A percentile compares a stretch with the other conserved stretches of the same genome.
These are phyloP conservation scores for Latheticus oryzae DNA, from an alignment of 2,888 invertebrate species.

Conservation along the genomic window DNA sequence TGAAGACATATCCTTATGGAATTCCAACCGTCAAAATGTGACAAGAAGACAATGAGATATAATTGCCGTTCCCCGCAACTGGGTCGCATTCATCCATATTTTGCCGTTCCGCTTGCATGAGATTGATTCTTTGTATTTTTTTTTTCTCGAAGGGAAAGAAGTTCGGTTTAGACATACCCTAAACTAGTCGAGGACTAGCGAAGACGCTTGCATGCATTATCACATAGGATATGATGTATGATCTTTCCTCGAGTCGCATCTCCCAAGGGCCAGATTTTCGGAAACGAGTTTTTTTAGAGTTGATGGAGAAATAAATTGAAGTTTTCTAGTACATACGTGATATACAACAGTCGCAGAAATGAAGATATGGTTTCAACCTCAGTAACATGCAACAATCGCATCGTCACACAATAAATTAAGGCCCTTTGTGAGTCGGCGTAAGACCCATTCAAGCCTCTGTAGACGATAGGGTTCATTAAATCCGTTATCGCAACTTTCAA, in stretches of 20 bases:
- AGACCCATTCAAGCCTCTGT: slow-evolving; percentile 58
- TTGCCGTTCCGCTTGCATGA: slow-evolving; percentile 14
- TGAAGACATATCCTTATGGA: slow-evolving; percentile 22
- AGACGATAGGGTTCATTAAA: slow-evolving; percentile 66
- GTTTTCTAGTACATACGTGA: slow-evolving; percentile 42
- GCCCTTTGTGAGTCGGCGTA: slow-evolving; percentile 60
- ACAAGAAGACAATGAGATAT: slow-evolving; percentile 33
- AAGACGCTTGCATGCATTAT: slow-evolving; percentile 56
- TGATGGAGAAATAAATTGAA: slow-evolving; percentile 53
- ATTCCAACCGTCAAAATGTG: slow-evolving; percentile 33
- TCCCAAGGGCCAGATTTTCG: slow-evolving; percentile 57
- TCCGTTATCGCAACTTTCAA: slow-evolving; percentile 64
- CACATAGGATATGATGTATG: slow-evolving; percentile 56
- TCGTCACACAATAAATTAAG: slow-evolving; percentile 61
- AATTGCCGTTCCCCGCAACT: slow-evolving; percentile 27
- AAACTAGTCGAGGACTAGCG: slow-evolving; percentile 39
- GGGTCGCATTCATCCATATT: slow-evolving; percentile 33
- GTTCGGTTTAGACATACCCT: slow-evolving; percentile 29
- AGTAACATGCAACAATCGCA: slow-evolving; percentile 63
- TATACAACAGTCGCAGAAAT: slow-evolving; percentile 37
- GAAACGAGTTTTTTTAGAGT: slow-evolving; percentile 56
- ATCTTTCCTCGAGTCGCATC: slow-evolving; percentile 51
- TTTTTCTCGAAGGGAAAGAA: slow-evolving; percentile 21
- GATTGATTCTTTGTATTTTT: slow-evolving; percentile 33
- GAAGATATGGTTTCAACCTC: slow-evolving; percentile 29